Evolutionary conservation across 1,140 invertebrate species (phyloP).

Genomic region (Potamilus streckersoni): DNA sequence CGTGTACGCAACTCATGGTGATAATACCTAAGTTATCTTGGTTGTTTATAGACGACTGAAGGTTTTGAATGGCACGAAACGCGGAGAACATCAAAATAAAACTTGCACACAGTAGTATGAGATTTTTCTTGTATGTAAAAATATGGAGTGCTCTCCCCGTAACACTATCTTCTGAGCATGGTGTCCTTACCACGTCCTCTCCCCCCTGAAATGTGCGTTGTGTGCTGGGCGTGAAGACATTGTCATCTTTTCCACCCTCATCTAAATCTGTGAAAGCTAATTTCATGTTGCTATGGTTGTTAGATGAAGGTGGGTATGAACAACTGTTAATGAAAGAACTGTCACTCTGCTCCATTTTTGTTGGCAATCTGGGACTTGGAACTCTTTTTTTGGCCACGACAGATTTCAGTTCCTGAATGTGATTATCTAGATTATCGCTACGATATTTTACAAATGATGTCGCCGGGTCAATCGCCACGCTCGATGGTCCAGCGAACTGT

Average conservation of each 20-base stretch:
- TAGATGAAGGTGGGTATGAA: neutral
- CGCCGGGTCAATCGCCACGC: neutral
- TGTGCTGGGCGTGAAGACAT: neutral
- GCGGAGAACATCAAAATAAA: conserved; percentile 66
- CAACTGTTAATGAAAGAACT: neutral
- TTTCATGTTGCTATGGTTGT: neutral
- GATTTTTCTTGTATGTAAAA: conserved; percentile 60
- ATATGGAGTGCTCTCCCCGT: too few species aligned
- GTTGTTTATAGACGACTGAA: conserved; percentile 62
- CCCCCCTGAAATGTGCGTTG: conserved; percentile 1
- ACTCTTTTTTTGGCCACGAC: conserved; percentile 32
- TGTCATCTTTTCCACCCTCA: conserved; percentile 1
- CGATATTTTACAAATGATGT: neutral
- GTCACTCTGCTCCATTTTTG: neutral
- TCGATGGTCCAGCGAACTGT: neutral
- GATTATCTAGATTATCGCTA: conserved; percentile 10
- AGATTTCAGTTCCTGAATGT: conserved; percentile 42
- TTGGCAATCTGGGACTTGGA: neutral
- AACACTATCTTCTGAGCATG: conserved; percentile 24
- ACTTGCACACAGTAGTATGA: conserved; percentile 61
- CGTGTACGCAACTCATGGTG: conserved; percentile 60
- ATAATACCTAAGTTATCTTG: conserved; percentile 57
- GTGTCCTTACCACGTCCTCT: conserved; percentile 19
- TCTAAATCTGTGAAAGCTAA: neutral
- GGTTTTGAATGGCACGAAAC: conserved; percentile 65